Evolutionary conservation across 2,888 invertebrate genomes (phyloP).

Genomic region (Leucoptera coffeella): DNA sequence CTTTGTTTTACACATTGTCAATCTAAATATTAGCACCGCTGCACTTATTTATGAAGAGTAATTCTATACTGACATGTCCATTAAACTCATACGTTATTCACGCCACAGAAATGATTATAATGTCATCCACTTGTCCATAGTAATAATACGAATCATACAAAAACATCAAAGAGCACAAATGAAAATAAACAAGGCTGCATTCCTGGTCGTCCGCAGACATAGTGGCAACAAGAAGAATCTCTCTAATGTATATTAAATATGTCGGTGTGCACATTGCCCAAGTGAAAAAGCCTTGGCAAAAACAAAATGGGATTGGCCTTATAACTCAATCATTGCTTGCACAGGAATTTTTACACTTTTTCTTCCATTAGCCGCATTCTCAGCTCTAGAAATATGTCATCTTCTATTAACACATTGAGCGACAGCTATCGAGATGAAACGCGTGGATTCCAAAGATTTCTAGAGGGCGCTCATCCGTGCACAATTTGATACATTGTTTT

Average conservation of each 20-base stretch:
- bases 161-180: conserved; percentile 45
- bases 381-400: conserved; percentile 19
- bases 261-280: conserved; percentile 21
- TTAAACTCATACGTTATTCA: no score
- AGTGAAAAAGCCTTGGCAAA: conserved; percentile 39
- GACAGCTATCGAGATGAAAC: no score
- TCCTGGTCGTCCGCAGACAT: conserved; percentile 13
- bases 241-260: conserved; percentile 45
- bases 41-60: no score
- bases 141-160: conserved; percentile 36
- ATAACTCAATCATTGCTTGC: conserved; percentile 45
- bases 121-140: conserved; percentile 19
- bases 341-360: conserved; percentile 45
- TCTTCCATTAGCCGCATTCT: conserved; percentile 34
- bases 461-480: no score
- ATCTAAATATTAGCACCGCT: no score
- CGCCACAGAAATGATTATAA: no score
- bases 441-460: no score
- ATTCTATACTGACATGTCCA: no score
- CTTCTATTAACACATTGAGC: no score
- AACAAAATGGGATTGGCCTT: conserved; percentile 42
- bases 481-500: no score
- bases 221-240: conserved; percentile 22
- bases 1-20: no score
- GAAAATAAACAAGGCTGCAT: conserved; percentile 42